These are phyloP conservation scores for Periophthalmus magnuspinnatus DNA, from an alignment of 2,797 vertebrate genomes.

Conservation along the genomic window DNA sequence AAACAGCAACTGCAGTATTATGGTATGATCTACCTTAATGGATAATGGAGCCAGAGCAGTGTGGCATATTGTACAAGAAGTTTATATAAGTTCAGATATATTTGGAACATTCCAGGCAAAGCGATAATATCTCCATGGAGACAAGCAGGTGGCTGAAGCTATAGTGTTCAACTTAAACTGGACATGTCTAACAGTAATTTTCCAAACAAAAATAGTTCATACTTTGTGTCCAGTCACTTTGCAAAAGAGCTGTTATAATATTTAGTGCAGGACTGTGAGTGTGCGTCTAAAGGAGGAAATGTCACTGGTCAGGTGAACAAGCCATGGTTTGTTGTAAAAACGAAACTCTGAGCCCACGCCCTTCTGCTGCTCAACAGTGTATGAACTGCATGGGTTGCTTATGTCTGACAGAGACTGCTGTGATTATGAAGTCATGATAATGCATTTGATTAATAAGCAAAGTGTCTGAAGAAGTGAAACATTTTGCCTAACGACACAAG, in stretches of 20 bases:
- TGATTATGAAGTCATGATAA: too few species aligned
- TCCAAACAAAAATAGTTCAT: too few species aligned
- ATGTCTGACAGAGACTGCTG: background rate
- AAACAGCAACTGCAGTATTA: too few species aligned
- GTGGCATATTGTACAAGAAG: too few species aligned
- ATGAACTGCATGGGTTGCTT: background rate
- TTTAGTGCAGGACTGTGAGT: background rate
- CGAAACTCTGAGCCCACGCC: constrained; percentile 42
- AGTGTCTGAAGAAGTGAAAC: too few species aligned
- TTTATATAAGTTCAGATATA: too few species aligned
- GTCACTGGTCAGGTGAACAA: constrained; percentile 41
- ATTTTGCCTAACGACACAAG: background rate
- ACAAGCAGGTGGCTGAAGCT: background rate
- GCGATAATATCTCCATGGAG: background rate
- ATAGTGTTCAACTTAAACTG: too few species aligned
- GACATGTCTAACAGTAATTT: too few species aligned
- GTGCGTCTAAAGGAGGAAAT: constrained; percentile 16
- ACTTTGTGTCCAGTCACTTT: constrained; percentile 32
- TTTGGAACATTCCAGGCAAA: background rate
- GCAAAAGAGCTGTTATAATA: constrained; percentile 9
- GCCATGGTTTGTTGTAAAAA: constrained; percentile 48
- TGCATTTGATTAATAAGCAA: too few species aligned
- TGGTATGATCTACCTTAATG: too few species aligned
- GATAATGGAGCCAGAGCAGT: too few species aligned
- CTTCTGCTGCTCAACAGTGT: constrained; percentile 10